Percentiles rank a stretch among this genome's conserved stretches.
Conservation (phyloP, 2,888 invertebrate genomes). For the Cephus nigrinus region DNA sequence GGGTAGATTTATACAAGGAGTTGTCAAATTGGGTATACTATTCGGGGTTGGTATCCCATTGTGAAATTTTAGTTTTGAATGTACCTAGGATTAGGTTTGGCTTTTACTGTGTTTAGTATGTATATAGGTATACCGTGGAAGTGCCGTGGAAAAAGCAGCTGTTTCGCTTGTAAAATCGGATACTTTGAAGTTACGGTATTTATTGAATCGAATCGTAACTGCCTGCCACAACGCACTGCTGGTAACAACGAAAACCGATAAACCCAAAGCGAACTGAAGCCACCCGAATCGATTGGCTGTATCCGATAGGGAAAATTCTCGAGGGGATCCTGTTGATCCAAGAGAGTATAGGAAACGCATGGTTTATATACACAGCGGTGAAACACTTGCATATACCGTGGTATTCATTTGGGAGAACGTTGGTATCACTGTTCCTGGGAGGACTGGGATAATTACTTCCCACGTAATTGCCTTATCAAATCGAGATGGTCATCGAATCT, state of each 20-base stretch:
- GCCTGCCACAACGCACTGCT: no score
- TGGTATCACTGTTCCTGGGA: not conserved
- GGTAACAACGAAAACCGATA: not conserved
- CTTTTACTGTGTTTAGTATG: not conserved
- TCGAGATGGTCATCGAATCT: not conserved
- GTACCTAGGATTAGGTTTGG: not conserved
- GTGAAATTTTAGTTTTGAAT: not conserved
- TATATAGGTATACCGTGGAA: no score
- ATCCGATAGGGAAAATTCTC: not conserved
- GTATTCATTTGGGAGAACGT: not conserved
- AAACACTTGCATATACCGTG: not conserved
- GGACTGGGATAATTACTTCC: not conserved
- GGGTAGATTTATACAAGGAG: no score
- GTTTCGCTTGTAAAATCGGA: not conserved
- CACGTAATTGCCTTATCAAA: not conserved
- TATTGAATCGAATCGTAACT: no score
- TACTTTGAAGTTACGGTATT: not conserved
- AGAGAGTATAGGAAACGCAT: not conserved
- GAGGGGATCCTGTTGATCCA: not conserved
- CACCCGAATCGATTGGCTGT: not conserved
- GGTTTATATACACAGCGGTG: not conserved
- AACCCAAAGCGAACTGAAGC: not conserved
- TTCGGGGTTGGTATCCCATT: no score
- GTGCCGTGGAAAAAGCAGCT: not conserved
- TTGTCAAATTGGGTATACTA: no score